Percentiles rank a stretch among this genome's conserved stretches.
These are phyloP conservation scores for Argyrosomus japonicus DNA, from an alignment of 2,113 vertebrate species.

Conservation along the genomic window DNA sequence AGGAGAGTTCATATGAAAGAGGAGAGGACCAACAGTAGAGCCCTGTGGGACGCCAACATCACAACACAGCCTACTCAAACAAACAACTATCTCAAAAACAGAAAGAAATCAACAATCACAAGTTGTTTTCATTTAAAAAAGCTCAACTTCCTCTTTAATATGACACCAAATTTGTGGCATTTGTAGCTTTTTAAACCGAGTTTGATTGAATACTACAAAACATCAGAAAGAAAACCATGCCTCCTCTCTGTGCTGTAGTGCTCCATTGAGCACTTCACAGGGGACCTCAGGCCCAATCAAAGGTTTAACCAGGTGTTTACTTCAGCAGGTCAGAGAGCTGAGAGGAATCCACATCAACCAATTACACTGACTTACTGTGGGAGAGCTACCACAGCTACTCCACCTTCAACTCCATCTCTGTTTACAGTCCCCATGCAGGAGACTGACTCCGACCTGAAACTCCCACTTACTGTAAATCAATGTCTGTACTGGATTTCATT, in stretches of 20 bases:
- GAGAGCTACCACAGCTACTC: neutral
- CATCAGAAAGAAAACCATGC: no score
- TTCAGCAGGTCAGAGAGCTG: neutral
- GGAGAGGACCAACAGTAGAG: neutral
- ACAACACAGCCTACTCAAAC: neutral
- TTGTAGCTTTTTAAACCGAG: no score
- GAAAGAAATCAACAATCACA: no score
- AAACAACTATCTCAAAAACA: no score
- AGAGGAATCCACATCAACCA: neutral
- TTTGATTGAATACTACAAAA: no score
- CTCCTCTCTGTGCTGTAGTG: neutral
- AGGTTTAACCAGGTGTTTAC: slow-evolving; percentile 22
- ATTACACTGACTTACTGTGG: neutral
- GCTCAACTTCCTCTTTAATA: no score
- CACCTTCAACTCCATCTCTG: neutral
- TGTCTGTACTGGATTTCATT: no score
- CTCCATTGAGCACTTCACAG: neutral
- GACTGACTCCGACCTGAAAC: neutral
- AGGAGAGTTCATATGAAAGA: neutral
- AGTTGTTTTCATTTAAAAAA: no score
- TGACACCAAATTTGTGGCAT: no score
- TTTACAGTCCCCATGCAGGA: neutral
- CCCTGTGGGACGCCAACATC: neutral
- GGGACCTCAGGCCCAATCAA: neutral
- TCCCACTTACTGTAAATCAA: neutral